Percentiles rank a stretch among this genome's conserved stretches.
These are phyloP conservation scores for Trinorchestia longiramus DNA, from an alignment of 1,140 invertebrate species.

Conservation along the genomic window DNA sequence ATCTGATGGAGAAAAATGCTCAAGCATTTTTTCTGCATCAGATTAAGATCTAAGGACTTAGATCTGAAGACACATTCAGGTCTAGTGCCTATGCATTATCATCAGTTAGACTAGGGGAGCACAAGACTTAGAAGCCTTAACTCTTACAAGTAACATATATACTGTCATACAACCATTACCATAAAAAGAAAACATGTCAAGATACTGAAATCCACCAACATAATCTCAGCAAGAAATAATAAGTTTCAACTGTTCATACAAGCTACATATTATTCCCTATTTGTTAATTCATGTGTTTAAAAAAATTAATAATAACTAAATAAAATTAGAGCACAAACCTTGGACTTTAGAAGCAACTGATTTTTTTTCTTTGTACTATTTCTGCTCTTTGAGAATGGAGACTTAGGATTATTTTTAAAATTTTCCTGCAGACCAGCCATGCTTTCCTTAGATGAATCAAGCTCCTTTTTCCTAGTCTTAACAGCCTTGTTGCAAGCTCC, in stretches of 20 bases:
- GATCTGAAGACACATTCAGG: no score
- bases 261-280: background rate
- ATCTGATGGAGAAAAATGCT: no score
- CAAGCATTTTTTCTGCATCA: no score
- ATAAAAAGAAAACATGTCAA: no score
- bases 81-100: no score
- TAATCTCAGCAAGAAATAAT: background rate
- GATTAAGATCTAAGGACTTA: no score
- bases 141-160: no score
- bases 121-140: no score
- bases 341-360: conserved; percentile 18
- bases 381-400: conserved; percentile 61
- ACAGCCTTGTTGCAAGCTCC: conserved; percentile 17
- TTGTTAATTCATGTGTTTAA: background rate
- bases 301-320: background rate
- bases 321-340: conserved; percentile 27
- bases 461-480: conserved; percentile 52
- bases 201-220: no score
- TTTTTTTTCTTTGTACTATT: conserved; percentile 55
- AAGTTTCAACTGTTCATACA: background rate
- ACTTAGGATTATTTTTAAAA: conserved; percentile 60
- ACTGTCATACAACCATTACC: no score
- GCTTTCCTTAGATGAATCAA: conserved; percentile 48
- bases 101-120: no score
- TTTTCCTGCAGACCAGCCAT: background rate